Evolutionary conservation across 2,888 invertebrate species (phyloP).

Genomic region (Leucoma salicis): DNA sequence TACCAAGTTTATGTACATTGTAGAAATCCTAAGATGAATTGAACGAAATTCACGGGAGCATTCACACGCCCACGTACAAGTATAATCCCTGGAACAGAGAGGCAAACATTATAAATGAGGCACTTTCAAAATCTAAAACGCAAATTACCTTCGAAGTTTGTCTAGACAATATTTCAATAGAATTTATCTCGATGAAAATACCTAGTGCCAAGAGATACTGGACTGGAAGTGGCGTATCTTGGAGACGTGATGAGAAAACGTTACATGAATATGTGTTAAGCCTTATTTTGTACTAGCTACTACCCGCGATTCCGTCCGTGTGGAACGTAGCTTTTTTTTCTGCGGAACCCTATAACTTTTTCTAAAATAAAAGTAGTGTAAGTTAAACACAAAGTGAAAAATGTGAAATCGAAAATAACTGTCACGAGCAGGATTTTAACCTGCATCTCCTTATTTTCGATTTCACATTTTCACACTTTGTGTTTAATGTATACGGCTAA

Average conservation of each 20-base stretch:
- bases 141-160: constrained; percentile 22
- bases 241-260: constrained; percentile 22
- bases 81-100: constrained; percentile 15
- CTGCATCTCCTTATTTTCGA: too few species aligned
- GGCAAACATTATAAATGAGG: constrained; percentile 25
- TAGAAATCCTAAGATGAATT: constrained; percentile 24
- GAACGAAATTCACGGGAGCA: constrained; percentile 16
- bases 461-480: too few species aligned
- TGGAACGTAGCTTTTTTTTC: too few species aligned
- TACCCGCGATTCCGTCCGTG: too few species aligned
- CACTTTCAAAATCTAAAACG: constrained; percentile 26
- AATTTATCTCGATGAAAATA: constrained; percentile 20
- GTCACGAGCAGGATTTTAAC: too few species aligned
- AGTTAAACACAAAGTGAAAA: too few species aligned
- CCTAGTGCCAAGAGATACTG: constrained; percentile 9
- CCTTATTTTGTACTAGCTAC: too few species aligned
- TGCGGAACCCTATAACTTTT: too few species aligned
- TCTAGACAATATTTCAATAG: constrained; percentile 33
- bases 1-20: constrained; percentile 10
- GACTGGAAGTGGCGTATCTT: constrained; percentile 7
- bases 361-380: too few species aligned
- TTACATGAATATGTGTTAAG: too few species aligned
- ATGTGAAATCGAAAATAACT: too few species aligned
- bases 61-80: constrained; percentile 14
- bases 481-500: too few species aligned